A percentile compares a stretch with the other conserved stretches of the same genome.
Evolutionary conservation across 2,113 vertebrate species (phyloP).

Genomic region (Tachycineta bicolor): DNA sequence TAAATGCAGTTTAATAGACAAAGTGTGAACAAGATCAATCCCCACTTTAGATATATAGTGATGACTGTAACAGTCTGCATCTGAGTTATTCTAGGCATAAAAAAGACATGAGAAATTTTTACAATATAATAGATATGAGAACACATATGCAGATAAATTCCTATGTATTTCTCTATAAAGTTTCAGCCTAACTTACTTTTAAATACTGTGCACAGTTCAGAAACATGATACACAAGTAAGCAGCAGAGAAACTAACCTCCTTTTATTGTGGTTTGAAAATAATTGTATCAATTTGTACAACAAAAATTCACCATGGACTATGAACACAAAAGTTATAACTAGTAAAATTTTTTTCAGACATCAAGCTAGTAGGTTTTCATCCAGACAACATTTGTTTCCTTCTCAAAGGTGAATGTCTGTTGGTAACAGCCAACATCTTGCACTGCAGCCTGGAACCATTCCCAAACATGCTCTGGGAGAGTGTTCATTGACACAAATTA

Average conservation of each 20-base stretch:
- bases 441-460: background rate
- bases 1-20: background rate
- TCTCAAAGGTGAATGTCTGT: background rate
- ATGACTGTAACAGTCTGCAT: background rate
- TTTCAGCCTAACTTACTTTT: background rate
- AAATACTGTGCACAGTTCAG: background rate
- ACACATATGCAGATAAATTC: background rate
- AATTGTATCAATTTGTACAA: background rate
- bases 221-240: background rate
- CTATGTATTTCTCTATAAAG: background rate
- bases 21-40: rapidly evolving
- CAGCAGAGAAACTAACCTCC: background rate
- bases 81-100: background rate
- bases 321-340: background rate
- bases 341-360: background rate
- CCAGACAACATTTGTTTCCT: background rate
- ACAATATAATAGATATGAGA: background rate
- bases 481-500: background rate
- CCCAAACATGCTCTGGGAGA: background rate
- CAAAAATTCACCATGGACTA: background rate
- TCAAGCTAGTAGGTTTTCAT: background rate
- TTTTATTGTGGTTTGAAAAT: background rate
- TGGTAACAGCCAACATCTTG: background rate
- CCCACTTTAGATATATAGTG: background rate
- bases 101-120: background rate